A percentile compares a stretch with the other conserved stretches of the same genome.
These are phyloP conservation scores for Cosmia pyralina DNA, from an alignment of 2,888 invertebrate genomes.

Conservation along the genomic window DNA sequence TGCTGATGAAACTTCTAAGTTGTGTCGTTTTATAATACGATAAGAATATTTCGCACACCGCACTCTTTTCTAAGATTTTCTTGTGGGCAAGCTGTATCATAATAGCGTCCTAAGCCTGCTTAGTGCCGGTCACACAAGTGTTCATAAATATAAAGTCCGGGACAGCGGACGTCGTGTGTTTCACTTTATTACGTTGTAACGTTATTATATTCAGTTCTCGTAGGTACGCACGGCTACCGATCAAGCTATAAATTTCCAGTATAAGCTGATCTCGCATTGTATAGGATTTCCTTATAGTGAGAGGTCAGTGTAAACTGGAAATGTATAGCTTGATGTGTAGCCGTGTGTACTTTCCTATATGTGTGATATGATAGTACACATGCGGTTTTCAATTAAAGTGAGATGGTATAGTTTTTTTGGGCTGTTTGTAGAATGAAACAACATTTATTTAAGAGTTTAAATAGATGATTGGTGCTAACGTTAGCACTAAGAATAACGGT, in stretches of 20 bases:
- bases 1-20: not conserved
- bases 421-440: not conserved
- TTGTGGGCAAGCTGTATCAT: constrained; percentile 36
- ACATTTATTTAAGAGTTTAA: not conserved
- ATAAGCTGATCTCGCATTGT: too few species aligned
- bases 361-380: constrained; percentile 3
- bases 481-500: not conserved
- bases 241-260: too few species aligned
- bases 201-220: constrained; percentile 41
- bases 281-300: too few species aligned
- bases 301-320: too few species aligned
- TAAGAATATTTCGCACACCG: constrained; percentile 25
- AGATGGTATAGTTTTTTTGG: not conserved
- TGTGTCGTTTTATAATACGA: not conserved
- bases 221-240: too few species aligned
- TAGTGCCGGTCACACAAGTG: constrained; percentile 55
- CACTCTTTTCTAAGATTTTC: constrained; percentile 40
- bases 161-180: constrained; percentile 47
- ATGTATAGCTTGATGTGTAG: too few species aligned
- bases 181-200: constrained; percentile 50
- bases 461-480: too few species aligned
- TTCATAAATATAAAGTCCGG: constrained; percentile 58
- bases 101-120: constrained; percentile 53
- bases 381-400: constrained; percentile 10
- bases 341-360: not conserved